Evolutionary conservation across 2,888 invertebrate genomes (phyloP).

Genomic region (Quadroppia sp.): DNA sequence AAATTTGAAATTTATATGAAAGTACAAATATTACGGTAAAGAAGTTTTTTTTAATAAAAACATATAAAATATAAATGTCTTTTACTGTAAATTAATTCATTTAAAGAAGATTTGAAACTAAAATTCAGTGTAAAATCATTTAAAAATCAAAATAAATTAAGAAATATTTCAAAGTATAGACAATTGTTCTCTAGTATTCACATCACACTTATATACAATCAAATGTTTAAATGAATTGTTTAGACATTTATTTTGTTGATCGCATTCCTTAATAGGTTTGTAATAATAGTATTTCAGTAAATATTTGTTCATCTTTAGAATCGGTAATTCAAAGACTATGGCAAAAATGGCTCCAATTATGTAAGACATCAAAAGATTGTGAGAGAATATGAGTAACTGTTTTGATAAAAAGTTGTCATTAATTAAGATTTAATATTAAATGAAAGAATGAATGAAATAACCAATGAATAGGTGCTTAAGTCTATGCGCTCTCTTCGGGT

Average conservation of each 20-base stretch:
- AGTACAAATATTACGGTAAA: no score
- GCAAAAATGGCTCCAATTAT: not conserved
- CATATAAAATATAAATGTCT: no score
- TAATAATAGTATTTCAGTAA: not conserved
- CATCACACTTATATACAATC: not conserved
- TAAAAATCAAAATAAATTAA: not conserved
- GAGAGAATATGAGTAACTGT: not conserved
- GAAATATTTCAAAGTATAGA: not conserved
- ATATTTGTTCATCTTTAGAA: not conserved
- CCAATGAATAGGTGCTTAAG: not conserved
- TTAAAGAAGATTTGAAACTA: no score
- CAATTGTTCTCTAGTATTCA: not conserved
- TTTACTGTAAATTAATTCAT: no score
- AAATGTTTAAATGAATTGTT: not conserved
- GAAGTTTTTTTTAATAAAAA: no score
- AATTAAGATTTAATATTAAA: not conserved
- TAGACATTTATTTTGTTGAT: not conserved
- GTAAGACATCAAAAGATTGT: not conserved
- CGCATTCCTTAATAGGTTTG: not conserved
- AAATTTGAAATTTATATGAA: no score
- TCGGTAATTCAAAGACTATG: not conserved
- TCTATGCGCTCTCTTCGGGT: constrained; percentile 29
- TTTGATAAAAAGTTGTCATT: not conserved
- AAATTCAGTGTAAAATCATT: not conserved
- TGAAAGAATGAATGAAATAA: not conserved